Base-by-base conservation (phyloP, 2,113 vertebrate species). In the Sylvilagus bachmani region DNA sequence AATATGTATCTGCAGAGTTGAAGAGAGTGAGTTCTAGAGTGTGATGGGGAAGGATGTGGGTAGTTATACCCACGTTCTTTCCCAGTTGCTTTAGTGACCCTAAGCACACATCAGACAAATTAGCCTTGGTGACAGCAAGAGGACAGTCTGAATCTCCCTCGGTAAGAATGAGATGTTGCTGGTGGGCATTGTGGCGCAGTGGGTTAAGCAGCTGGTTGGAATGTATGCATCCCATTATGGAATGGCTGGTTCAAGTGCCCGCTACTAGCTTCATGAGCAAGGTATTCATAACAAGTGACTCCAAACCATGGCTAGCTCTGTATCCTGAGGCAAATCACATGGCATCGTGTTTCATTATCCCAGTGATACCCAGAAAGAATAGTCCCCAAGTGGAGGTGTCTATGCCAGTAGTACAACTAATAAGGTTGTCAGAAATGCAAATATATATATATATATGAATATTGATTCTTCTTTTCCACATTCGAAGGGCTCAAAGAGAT, bases 391-490 rank as follows among this genome's bases (percentile, higher is more conserved):
- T 58, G n/a, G 3, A 89, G 62, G 16, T 44, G 4, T 64, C 69
- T 25, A 67, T 80, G 44, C 24, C 55, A 86, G 3, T 22, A 66
- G 27, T 83, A 79, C 1, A 53, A 6, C 22, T 82, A 70, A 70
- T 0, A 73, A 86, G 11, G 38, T 89, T 80, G 36, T 75, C 70
- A 69, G 81, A 89, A 95, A 93, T 78, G 58, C 70, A 89, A 96
- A 73, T 73, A 53, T 27, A 74, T 51, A 44, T 44, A 44, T 38
- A 44, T 44, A 44, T 44, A 6, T n/a, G 4, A 51, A 61, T 74
- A 74, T 27, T 87, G 80, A 71, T 67, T 79, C 90, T 92, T 53
- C 31, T 19, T 62, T 89, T 49, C 70, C 38, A 90, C 87, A 91
- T 36, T 92, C 81, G 21, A 74, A 86, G 61, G 58, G 10, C 29